Evolutionary conservation across 2,888 invertebrate genomes (phyloP).

Genomic region (Drosophila niveifrons): DNA sequence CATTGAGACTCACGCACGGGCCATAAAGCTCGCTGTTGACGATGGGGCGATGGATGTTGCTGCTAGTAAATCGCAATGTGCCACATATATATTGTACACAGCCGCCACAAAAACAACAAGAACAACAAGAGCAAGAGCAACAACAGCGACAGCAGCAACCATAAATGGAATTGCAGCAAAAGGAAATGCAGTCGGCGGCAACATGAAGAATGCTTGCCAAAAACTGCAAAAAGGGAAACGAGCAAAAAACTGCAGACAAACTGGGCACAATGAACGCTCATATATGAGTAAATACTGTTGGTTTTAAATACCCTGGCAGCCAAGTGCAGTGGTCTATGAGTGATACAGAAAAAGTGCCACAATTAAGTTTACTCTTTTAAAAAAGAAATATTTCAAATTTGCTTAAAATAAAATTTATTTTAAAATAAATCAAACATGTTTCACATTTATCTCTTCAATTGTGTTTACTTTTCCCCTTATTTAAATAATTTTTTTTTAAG

Average conservation of each 20-base stretch:
- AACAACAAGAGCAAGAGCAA: slow-evolving; percentile 23
- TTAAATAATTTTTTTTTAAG: too few species aligned
- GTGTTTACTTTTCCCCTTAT: background rate
- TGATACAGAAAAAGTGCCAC: background rate
- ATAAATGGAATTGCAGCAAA: slow-evolving; percentile 45
- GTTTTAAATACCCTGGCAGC: slow-evolving; percentile 21
- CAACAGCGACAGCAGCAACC: slow-evolving; percentile 23
- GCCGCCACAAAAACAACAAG: slow-evolving; percentile 27
- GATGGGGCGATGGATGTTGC: slow-evolving; percentile 19
- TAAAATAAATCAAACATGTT: background rate
- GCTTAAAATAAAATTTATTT: too few species aligned
- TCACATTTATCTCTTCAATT: background rate
- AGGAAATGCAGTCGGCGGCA: slow-evolving; percentile 60
- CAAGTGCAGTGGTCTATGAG: background rate
- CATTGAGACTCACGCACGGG: slow-evolving; percentile 10
- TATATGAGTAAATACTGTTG: slow-evolving; percentile 3
- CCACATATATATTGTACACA: slow-evolving; percentile 58
- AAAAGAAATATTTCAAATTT: background rate
- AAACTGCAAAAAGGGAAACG: slow-evolving; percentile 18
- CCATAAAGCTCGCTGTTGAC: slow-evolving; percentile 3
- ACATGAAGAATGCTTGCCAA: slow-evolving; percentile 53
- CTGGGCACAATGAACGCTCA: slow-evolving; percentile 26
- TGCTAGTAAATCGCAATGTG: slow-evolving; percentile 34
- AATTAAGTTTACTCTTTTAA: background rate
- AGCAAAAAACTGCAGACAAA: slow-evolving; percentile 40